Evolutionary conservation across 2,113 vertebrate genomes (phyloP).

Genomic region (Hydrochoerus hydrochaeris): DNA sequence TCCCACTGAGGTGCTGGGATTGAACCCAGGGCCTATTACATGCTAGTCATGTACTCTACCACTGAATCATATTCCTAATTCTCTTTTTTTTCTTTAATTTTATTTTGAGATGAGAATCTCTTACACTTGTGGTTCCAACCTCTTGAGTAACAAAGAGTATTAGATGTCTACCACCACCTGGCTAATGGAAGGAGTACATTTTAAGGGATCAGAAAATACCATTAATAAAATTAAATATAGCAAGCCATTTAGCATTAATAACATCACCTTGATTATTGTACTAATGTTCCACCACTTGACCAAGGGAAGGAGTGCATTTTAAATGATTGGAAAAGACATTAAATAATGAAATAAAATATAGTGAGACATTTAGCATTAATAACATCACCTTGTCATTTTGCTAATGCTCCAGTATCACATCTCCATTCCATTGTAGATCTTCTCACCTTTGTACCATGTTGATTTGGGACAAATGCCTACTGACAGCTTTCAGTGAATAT

Average conservation of each 20-base stretch:
- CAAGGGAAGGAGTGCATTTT: background rate
- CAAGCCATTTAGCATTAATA: background rate
- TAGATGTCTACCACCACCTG: background rate
- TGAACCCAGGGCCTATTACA: background rate
- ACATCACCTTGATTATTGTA: background rate
- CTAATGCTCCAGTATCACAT: background rate
- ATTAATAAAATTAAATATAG: background rate
- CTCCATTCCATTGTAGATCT: background rate
- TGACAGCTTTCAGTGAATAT: background rate
- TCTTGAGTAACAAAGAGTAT: background rate
- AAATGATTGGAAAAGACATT: slow-evolving; percentile 34
- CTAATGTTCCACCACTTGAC: background rate
- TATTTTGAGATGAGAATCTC: background rate
- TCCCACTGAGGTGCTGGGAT: background rate
- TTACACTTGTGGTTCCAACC: background rate
- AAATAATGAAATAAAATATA: slow-evolving; percentile 29
- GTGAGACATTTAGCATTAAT: background rate
- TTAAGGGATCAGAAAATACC: slow-evolving; percentile 49
- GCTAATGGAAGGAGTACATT: background rate
- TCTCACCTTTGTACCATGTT: background rate
- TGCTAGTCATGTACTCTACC: background rate
- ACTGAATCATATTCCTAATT: background rate
- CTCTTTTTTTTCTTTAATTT: background rate
- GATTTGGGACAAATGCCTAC: background rate
- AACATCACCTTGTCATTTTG: background rate